phyloP scores from a whole-genome alignment of 23 tunicate species.

The Trididemnum clinides region DNA sequence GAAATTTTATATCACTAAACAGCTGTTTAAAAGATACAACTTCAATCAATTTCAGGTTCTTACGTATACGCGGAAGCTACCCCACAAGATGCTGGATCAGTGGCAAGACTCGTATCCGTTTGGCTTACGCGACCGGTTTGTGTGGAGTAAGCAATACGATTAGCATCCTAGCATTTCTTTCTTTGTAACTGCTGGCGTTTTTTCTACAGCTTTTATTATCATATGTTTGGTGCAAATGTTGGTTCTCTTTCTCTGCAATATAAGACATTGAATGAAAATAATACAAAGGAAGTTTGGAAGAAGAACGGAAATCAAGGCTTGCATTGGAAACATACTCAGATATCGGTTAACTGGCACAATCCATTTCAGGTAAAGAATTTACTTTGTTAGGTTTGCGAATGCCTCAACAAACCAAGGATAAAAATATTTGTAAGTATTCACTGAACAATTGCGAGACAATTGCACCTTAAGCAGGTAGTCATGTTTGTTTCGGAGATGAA shows the following conservation, averaged over 20 bases:
- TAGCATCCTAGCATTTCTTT: too few species aligned
- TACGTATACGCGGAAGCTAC: conserved; percentile 91
- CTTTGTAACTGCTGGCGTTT: neutral
- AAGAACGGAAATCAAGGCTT: conserved; percentile 79
- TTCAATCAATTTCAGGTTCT: conserved; percentile 62
- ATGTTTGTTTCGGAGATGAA: too few species aligned
- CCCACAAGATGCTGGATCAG: conserved; percentile 48
- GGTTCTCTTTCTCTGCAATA: conserved; percentile 40
- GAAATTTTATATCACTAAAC: too few species aligned
- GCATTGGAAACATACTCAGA: conserved; percentile 58
- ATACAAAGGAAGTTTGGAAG: conserved; percentile 40
- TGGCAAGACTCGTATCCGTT: conserved; percentile 54
- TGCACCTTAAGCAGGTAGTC: too few species aligned
- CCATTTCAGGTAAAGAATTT: conserved; percentile 57
- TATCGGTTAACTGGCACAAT: conserved; percentile 60
- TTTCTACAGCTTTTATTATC: conserved; percentile 68
- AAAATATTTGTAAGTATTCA: too few species aligned
- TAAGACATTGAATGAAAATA: neutral
- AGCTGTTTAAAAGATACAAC: too few species aligned
- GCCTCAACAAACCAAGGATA: too few species aligned
- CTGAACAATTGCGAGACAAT: too few species aligned
- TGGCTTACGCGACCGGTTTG: conserved; percentile 70
- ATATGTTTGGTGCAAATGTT: conserved; percentile 68
- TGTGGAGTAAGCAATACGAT: conserved; percentile 60
- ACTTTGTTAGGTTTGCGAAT: too few species aligned